Conservation (phyloP, 2,113 vertebrate species). For the Podarcis raffonei region DNA sequence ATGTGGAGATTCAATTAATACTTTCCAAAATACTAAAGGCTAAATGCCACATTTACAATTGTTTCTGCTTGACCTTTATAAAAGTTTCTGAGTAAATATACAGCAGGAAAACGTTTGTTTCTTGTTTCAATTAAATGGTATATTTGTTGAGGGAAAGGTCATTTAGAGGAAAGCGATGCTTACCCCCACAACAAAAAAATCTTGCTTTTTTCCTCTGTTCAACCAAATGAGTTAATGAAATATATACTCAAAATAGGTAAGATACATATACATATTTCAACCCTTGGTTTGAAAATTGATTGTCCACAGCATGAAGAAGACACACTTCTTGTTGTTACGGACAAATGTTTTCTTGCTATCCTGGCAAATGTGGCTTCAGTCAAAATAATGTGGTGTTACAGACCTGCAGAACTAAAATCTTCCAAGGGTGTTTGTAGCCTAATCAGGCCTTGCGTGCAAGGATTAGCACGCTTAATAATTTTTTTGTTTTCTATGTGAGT, state of each 20-base stretch:
- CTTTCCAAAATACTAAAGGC: slow-evolving; percentile 72
- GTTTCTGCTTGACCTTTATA: slow-evolving; percentile 82
- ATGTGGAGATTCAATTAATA: slow-evolving; percentile 68
- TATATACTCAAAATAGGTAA: slow-evolving; percentile 70
- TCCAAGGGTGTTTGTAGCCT: slow-evolving; percentile 34
- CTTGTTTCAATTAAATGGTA: slow-evolving; percentile 80
- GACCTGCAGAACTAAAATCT: slow-evolving; percentile 30
- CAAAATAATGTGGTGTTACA: slow-evolving; percentile 35
- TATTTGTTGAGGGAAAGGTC: slow-evolving; percentile 82
- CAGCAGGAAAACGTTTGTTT: slow-evolving; percentile 75
- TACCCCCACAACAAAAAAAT: slow-evolving; percentile 32
- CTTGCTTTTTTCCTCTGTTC: slow-evolving; percentile 58
- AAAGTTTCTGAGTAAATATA: slow-evolving; percentile 79
- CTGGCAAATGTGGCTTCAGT: slow-evolving; percentile 45
- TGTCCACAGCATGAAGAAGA: slow-evolving; percentile 55
- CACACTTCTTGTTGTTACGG: slow-evolving; percentile 59
- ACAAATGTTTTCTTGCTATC: slow-evolving; percentile 56
- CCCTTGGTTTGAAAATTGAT: slow-evolving; percentile 66
- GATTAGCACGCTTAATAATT: slow-evolving; percentile 26
- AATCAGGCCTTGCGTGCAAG: slow-evolving; percentile 16
- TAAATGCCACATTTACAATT: slow-evolving; percentile 84
- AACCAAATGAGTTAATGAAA: slow-evolving; percentile 78
- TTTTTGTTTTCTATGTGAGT: slow-evolving; percentile 27
- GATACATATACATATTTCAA: slow-evolving; percentile 49
- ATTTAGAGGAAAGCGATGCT: slow-evolving; percentile 69